These are phyloP conservation scores for Alcis repandata DNA, from an alignment of 2,888 invertebrate genomes.

Conservation along the genomic window DNA sequence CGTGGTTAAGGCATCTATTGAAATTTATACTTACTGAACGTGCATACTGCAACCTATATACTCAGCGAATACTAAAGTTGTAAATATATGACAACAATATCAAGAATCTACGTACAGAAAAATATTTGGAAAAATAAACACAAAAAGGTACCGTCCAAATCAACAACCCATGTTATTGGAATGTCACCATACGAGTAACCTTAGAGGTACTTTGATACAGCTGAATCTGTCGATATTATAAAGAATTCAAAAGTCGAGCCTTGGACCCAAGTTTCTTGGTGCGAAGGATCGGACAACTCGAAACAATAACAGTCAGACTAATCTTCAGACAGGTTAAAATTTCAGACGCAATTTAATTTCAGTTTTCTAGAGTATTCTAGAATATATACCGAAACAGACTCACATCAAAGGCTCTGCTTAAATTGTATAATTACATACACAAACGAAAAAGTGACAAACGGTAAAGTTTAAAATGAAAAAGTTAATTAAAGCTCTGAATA, in stretches of 20 bases:
- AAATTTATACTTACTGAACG: not conserved
- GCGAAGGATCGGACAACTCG: not conserved
- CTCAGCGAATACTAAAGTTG: not conserved
- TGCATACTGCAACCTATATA: not conserved
- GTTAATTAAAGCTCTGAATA: slow-evolving; percentile 64
- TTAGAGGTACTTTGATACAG: not conserved
- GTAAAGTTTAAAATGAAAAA: slow-evolving; percentile 61
- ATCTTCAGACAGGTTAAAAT: not conserved
- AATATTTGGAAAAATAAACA: not conserved
- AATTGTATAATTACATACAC: slow-evolving; percentile 38
- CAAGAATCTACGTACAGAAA: not conserved
- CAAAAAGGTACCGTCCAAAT: not conserved
- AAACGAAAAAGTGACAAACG: slow-evolving; percentile 54
- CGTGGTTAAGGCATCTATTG: no score
- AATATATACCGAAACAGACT: slow-evolving; percentile 9
- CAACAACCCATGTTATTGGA: not conserved
- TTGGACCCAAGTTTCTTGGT: not conserved
- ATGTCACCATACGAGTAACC: not conserved
- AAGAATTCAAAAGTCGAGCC: not conserved
- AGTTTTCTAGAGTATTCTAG: not conserved
- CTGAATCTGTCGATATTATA: not conserved
- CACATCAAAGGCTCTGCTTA: slow-evolving; percentile 36
- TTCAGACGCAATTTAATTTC: not conserved
- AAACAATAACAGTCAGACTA: not conserved
- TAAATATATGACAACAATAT: not conserved